These are phyloP conservation scores for Labeo calbasu DNA, from an alignment of 2,797 vertebrate species.

Conservation along the genomic window DNA sequence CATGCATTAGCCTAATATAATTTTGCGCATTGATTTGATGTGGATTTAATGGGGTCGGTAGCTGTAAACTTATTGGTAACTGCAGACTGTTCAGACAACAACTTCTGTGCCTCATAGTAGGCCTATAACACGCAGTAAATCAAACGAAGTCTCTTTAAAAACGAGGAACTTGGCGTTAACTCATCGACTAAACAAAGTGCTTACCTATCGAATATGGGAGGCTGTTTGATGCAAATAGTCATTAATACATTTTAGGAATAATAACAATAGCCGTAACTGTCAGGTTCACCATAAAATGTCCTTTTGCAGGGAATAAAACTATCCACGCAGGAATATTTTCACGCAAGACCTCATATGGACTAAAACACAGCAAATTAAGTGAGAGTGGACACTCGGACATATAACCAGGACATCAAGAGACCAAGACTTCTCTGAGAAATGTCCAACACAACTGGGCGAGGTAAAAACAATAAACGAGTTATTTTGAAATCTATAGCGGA, in stretches of 20 bases:
- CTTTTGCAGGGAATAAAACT: slow-evolving; percentile 72
- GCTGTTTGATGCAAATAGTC: neutral
- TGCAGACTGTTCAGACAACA: slow-evolving; percentile 3
- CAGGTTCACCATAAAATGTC: slow-evolving; percentile 64
- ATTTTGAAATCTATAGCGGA: neutral
- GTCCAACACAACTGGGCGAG: slow-evolving; percentile 79
- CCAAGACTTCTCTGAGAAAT: slow-evolving; percentile 75
- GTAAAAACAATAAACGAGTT: slow-evolving; percentile 74
- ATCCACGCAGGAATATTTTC: slow-evolving; percentile 72
- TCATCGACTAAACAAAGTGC: neutral
- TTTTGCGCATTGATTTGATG: neutral
- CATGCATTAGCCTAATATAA: neutral
- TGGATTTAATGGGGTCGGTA: neutral
- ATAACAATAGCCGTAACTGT: slow-evolving; percentile 59
- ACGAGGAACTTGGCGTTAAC: slow-evolving; percentile 9
- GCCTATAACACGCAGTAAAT: neutral
- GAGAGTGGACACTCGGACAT: slow-evolving; percentile 69
- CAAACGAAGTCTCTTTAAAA: neutral
- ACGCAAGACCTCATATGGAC: slow-evolving; percentile 72
- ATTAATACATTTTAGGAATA: neutral
- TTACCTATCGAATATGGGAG: slow-evolving; percentile 1
- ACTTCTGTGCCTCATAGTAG: neutral
- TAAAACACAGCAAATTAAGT: slow-evolving; percentile 71
- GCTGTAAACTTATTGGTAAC: neutral
- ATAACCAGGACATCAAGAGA: slow-evolving; percentile 71